These are phyloP conservation scores for Sebastes matsubarae DNA, from an alignment of 2,797 vertebrate genomes.

Conservation along the genomic window DNA sequence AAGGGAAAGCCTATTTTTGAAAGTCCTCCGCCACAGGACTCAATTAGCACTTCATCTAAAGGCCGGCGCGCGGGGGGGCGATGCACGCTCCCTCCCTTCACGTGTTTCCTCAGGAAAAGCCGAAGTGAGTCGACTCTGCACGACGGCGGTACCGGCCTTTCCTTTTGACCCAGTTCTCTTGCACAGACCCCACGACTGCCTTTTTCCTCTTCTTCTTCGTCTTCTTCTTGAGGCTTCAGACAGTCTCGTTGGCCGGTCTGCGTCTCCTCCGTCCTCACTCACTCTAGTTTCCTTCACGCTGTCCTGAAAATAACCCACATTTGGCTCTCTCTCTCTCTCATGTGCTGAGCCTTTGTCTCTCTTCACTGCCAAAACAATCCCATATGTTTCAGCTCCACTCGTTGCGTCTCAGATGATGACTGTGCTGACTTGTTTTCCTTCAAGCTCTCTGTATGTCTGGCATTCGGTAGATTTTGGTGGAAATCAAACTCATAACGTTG, in stretches of 20 bases:
- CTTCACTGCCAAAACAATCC: slow-evolving; percentile 32
- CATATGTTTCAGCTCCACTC: slow-evolving; percentile 33
- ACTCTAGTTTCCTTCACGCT: slow-evolving; percentile 14
- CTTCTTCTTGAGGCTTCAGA: slow-evolving; percentile 7
- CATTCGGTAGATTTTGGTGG: background rate
- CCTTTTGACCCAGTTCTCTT: background rate
- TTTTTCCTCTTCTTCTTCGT: background rate
- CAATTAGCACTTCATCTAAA: slow-evolving; percentile 72
- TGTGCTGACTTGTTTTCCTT: slow-evolving; percentile 11
- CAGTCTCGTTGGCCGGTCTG: background rate
- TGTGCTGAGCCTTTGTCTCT: slow-evolving; percentile 37
- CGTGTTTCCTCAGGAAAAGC: slow-evolving; percentile 68
- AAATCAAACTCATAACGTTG: background rate
- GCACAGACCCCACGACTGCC: background rate
- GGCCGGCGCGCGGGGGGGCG: slow-evolving; percentile 4
- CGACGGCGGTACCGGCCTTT: background rate
- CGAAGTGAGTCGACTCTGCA: slow-evolving; percentile 26
- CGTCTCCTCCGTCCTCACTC: slow-evolving; percentile 10
- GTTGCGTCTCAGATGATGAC: slow-evolving; percentile 14
- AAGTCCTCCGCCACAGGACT: slow-evolving; percentile 56
- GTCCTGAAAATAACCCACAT: slow-evolving; percentile 44
- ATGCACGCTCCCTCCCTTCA: slow-evolving; percentile 14
- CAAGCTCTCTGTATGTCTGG: background rate
- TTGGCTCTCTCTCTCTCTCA: slow-evolving; percentile 22
- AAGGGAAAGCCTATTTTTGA: slow-evolving; percentile 60